These are phyloP conservation scores for Elgaria multicarinata DNA, from an alignment of 2,113 vertebrate genomes.

Conservation along the genomic window DNA sequence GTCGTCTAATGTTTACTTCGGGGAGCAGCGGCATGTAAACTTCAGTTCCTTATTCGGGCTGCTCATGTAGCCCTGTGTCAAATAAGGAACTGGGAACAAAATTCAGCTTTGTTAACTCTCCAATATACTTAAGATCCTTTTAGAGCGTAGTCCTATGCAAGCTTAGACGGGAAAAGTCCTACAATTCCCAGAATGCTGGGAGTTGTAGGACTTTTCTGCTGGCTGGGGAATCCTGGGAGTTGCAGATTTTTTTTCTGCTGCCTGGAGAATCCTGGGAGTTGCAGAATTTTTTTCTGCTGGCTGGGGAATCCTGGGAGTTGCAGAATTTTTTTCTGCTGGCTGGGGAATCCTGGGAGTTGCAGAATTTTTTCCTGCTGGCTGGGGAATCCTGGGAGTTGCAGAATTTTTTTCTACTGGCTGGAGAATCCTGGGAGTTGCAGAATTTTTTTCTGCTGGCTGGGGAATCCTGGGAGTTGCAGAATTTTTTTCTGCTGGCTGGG, in stretches of 20 bases:
- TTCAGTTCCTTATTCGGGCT: background rate
- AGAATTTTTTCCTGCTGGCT: too few species aligned
- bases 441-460: too few species aligned
- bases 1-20: background rate
- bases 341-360: background rate
- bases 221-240: background rate
- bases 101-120: background rate
- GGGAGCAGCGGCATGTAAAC: background rate
- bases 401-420: too few species aligned
- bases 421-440: background rate
- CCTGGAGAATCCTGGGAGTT: too few species aligned
- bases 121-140: background rate
- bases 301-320: too few species aligned
- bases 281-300: background rate
- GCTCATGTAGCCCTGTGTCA: background rate
- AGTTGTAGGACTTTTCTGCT: background rate
- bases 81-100: background rate
- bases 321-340: too few species aligned
- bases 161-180: background rate
- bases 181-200: background rate
- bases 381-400: background rate
- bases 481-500: too few species aligned
- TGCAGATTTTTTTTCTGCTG: too few species aligned
- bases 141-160: background rate
- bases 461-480: background rate